Evolutionary conservation across 2,797 vertebrate genomes (phyloP).

Genomic region (Gouania willdenowi): DNA sequence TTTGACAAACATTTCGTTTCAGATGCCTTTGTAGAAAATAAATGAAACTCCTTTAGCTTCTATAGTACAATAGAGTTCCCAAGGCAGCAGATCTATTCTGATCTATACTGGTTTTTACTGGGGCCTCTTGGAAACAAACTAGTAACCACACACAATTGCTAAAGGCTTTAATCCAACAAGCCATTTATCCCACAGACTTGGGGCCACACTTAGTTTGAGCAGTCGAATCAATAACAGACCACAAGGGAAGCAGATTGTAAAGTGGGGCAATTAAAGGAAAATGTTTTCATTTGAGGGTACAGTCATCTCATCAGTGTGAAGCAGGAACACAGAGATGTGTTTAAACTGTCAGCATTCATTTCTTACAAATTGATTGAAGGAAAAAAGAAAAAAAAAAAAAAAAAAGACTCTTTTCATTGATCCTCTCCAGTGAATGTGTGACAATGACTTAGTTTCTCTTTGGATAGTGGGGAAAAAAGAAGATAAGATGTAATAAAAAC

Average conservation of each 20-base stretch:
- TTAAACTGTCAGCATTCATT: background rate
- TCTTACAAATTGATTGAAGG: too few relatives aligned
- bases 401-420: too few relatives aligned
- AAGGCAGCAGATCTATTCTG: background rate
- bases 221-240: constrained; percentile 59
- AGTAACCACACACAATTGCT: constrained; percentile 9
- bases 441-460: too few relatives aligned
- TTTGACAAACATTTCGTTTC: too few relatives aligned
- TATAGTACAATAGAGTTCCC: too few relatives aligned
- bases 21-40: too few relatives aligned
- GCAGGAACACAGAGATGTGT: constrained; percentile 3
- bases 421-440: too few relatives aligned
- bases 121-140: constrained; percentile 2
- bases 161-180: constrained; percentile 62
- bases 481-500: constrained; percentile 16
- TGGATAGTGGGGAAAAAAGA: too few relatives aligned
- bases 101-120: constrained; percentile 9
- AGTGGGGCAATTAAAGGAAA: constrained; percentile 48
- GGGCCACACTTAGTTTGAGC: constrained; percentile 55
- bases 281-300: constrained; percentile 5
- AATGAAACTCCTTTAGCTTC: too few relatives aligned
- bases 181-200: constrained; percentile 56
- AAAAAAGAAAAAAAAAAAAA: too few relatives aligned
- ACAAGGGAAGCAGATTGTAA: constrained; percentile 40
- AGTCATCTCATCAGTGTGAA: constrained; percentile 13